Percentiles rank a stretch among this genome's conserved stretches.
Conservation (phyloP, 1,140 invertebrate species). For the Drosophila bipectinata region DNA sequence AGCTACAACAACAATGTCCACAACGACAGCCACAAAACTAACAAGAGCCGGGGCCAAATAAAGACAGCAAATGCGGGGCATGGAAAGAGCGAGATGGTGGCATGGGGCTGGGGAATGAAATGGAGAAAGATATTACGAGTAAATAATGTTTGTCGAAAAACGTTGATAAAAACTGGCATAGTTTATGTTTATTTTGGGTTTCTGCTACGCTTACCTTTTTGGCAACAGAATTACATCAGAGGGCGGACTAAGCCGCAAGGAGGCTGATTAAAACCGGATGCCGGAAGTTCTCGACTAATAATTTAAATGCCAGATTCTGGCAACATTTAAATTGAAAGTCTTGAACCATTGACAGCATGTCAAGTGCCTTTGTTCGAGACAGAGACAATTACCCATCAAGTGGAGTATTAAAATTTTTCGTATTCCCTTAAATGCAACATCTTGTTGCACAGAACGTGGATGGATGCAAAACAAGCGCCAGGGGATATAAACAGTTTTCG, state of each 20-base stretch:
- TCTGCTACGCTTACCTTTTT: conserved; percentile 24
- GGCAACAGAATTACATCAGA: conserved; percentile 39
- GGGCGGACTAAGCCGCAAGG: background rate
- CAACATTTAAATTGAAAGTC: background rate
- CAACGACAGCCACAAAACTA: conserved; percentile 52
- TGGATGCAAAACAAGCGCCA: conserved; percentile 14
- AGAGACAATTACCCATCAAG: conserved; percentile 51
- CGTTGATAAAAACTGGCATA: conserved; percentile 68
- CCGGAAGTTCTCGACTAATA: conserved; percentile 68
- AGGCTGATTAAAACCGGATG: conserved; percentile 24
- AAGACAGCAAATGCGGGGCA: conserved; percentile 34
- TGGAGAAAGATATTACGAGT: conserved; percentile 57
- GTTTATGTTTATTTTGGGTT: conserved; percentile 50
- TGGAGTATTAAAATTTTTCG: conserved; percentile 37
- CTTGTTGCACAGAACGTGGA: conserved; percentile 48
- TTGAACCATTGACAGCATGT: background rate
- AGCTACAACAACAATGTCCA: conserved; percentile 57
- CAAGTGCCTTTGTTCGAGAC: conserved; percentile 16
- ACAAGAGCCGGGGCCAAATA: conserved; percentile 31
- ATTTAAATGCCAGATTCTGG: conserved; percentile 24
- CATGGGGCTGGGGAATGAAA: conserved; percentile 6
- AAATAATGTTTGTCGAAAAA: conserved; percentile 60
- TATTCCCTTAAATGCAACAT: conserved; percentile 48
- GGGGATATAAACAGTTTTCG: conserved; percentile 56
- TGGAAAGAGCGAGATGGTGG: conserved; percentile 33